Conservation (phyloP, 1,140 invertebrate species). For the Halictus rubicundus region DNA sequence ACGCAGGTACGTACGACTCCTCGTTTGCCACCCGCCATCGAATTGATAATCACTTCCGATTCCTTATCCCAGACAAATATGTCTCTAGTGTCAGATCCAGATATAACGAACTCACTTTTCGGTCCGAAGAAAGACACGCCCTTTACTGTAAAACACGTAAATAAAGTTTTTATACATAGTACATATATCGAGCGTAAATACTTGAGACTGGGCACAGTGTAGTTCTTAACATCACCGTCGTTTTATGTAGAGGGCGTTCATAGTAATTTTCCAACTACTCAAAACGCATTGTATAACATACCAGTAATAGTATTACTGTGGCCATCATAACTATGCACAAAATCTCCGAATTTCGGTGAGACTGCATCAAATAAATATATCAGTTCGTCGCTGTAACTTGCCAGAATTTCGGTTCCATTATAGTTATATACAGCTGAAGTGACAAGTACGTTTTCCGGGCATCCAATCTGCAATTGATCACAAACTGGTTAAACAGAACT, state of each 20-base stretch:
- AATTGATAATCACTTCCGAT: constrained; percentile 93
- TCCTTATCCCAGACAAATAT: constrained; percentile 97
- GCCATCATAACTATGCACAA: constrained; percentile 88
- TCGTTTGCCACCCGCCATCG: constrained; percentile 90
- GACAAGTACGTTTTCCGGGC: constrained; percentile 81
- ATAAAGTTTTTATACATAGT: not conserved
- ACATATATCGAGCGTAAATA: no score
- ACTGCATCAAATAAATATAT: constrained; percentile 94
- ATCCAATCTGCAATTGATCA: constrained; percentile 36
- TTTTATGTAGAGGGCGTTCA: no score
- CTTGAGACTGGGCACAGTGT: no score
- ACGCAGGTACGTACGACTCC: constrained; percentile 87
- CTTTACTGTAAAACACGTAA: constrained; percentile 85
- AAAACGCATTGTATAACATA: constrained; percentile 56
- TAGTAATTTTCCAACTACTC: no score
- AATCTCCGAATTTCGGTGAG: constrained; percentile 81
- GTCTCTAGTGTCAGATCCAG: constrained; percentile 97
- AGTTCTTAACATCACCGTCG: no score
- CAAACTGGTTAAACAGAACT: not conserved
- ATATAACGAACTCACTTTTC: constrained; percentile 93
- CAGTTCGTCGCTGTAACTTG: constrained; percentile 95
- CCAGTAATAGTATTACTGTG: constrained; percentile 88
- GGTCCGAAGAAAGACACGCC: constrained; percentile 97
- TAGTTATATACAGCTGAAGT: constrained; percentile 96
- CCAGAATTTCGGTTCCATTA: constrained; percentile 94